Conservation (phyloP, 2,113 vertebrate genomes). For the Pan troglodytes region NHGRI_mPanTro3-v2.1_pri NC_072409.2:81052001-81052500, state of each 20-base stretch:
- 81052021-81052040: slow-evolving; percentile 8
- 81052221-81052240: background rate
- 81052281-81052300: background rate
- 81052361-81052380: background rate
- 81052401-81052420: background rate
- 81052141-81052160: background rate
- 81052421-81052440: background rate
- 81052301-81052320: background rate
- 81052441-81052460: background rate
- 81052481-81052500: background rate
- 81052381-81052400: background rate
- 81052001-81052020: background rate
- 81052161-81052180: background rate
- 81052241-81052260: background rate
- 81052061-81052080: background rate
- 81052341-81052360: background rate
- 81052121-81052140: background rate
- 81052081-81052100: background rate
- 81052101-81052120: background rate
- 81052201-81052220: background rate
- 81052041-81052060: background rate
- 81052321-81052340: background rate
- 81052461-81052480: background rate
- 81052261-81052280: background rate
- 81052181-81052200: background rate